Base-by-base conservation (phyloP, 2,888 invertebrate species). In the Xanthorhoe designata region DNA sequence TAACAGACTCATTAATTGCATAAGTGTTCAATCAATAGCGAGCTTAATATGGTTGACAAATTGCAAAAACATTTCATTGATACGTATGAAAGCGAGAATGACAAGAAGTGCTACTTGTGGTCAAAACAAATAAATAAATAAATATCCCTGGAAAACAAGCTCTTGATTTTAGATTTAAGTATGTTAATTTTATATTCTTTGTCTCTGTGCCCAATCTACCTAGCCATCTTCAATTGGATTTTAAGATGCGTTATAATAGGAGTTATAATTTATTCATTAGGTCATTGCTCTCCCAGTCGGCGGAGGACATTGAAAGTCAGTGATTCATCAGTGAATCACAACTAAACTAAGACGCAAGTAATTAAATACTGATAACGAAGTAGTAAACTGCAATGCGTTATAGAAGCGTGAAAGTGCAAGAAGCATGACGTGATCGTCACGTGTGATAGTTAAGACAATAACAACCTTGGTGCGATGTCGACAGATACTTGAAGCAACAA, bases 371-470 rank as follows among this genome's bases (percentile, higher is more conserved):
- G 18, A 17, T 56, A 24, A 54, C 24, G 17, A 19, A 35, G 19
- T 32, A 47, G 47, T 62, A 53, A 58, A 61, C 29, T 63, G 57
- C 56, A 57, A 35, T 42, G 29, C 9, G 49, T 29, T 45, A 24
- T 70, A 72, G 69, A 75, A 73, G 68, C 74, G 75, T 76, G 76
- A 76, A 77, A 77, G 77, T 75, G 73, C 75, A 75, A 70, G 64
- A 75, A 68, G 68, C 71, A 73, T 75, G 75, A 72, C 75, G 69
- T 55, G 74, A 75, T 76, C 73, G 71, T 84, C 81, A 83, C 83
- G 84, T 85, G 77, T 79, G 86, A 86, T 88, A 83, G 77, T 79
- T 77, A 72, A 86, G 78, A 87, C 86, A 86, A 87, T 86, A 78
- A 73, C 79, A 84, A 82, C 88, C 88, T 86, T 86, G 84, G 75